phyloP scores from a whole-genome alignment of 2,797 vertebrate species.

The Periparus ater region DNA sequence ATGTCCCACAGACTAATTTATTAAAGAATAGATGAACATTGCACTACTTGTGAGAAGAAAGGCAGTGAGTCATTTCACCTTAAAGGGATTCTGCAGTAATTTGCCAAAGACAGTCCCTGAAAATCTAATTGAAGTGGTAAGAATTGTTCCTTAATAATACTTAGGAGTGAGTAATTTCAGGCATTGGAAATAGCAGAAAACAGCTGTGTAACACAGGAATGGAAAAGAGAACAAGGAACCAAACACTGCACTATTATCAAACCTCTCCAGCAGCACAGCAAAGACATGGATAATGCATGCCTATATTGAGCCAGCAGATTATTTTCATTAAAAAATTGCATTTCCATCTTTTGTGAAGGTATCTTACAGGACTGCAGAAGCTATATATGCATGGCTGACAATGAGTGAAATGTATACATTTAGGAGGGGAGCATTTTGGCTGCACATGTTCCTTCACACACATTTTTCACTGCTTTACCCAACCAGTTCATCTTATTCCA shows the following conservation, averaged over 20 bases:
- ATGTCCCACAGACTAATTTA: not conserved
- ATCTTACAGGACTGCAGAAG: not conserved
- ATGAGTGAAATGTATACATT: not conserved
- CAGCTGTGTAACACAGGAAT: not conserved
- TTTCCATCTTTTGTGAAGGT: not conserved
- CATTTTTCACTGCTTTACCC: not conserved
- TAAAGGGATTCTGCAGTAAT: not conserved
- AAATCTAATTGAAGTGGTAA: not conserved
- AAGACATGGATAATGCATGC: not conserved
- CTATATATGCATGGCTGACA: not conserved
- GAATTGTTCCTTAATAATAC: not conserved
- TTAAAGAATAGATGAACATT: not conserved
- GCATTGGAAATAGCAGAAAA: not conserved
- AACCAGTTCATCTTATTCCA: not conserved
- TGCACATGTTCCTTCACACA: not conserved
- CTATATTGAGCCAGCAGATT: not conserved
- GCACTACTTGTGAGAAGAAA: not conserved
- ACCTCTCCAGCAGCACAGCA: not conserved
- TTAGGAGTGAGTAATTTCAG: not conserved
- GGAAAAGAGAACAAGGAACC: not conserved
- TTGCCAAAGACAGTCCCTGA: not conserved
- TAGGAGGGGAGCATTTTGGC: not conserved
- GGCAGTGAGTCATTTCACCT: not conserved
- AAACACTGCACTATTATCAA: not conserved
- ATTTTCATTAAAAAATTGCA: conserved; percentile 5